Percentiles rank a stretch among this genome's conserved stretches.
These are phyloP conservation scores for Mungos mungo DNA, from an alignment of 2,113 vertebrate genomes.

Conservation along the genomic window DNA sequence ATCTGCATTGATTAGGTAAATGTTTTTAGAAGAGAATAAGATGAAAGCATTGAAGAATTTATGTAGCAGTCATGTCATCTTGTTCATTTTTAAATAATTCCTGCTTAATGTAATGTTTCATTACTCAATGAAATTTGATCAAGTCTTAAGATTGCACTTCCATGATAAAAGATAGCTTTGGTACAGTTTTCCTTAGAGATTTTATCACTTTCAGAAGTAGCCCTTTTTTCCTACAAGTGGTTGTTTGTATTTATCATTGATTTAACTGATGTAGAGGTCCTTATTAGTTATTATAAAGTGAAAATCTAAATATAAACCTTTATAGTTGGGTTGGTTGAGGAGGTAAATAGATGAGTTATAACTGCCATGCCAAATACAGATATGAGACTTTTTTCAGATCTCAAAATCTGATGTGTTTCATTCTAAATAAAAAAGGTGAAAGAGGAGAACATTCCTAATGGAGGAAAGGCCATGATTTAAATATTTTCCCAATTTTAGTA, in stretches of 20 bases:
- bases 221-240: neutral
- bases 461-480: neutral
- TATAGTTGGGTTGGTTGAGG: neutral
- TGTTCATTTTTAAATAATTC: conserved; percentile 31
- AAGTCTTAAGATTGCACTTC: neutral
- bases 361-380: neutral
- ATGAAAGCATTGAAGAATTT: conserved; percentile 15
- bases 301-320: conserved; percentile 41
- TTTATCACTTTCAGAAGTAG: conserved; percentile 18
- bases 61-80: neutral
- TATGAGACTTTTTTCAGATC: conserved; percentile 6
- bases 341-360: neutral
- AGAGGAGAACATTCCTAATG: neutral
- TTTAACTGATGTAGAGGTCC: neutral
- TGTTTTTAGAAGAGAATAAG: neutral
- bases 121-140: conserved; percentile 34
- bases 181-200: neutral
- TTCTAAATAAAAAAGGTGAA: conserved; percentile 38
- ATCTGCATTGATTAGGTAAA: conserved; percentile 28
- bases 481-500: neutral
- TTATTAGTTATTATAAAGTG: neutral
- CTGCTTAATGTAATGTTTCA: neutral
- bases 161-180: neutral
- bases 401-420: neutral
- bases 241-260: neutral